Base-by-base conservation (phyloP, 2,888 invertebrate genomes). In the Rhagonycha lutea region DNA sequence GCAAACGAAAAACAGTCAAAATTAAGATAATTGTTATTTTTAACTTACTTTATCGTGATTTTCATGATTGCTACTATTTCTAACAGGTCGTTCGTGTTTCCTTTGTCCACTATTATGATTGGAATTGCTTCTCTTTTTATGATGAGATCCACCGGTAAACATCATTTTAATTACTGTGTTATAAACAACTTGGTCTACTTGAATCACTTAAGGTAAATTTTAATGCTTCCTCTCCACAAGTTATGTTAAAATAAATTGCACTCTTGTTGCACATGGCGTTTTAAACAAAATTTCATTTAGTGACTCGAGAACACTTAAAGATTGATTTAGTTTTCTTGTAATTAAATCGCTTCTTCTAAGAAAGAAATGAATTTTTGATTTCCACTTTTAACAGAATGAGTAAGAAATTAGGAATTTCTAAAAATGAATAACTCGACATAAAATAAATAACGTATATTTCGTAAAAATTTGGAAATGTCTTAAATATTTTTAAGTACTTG, bases 101-200 rank as follows among this genome's bases (percentile, higher is more conserved):
- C 85, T 82, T 82, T 86, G 84, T 77, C 87, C 85, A 81, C 85
- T 86, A 67, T 79, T 83, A 76, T 86, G 86, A 78, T 86, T 85
- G 14, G 87, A 86, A 68, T 86, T 86, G 80, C 87, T 89, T 79
- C 88, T 86, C 82, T 90, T 91, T 85, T 90, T 92, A 81, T 91
- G 90, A 86, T 91, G 91, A 78, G 91, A 91, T 84, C 91, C 91
- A 82, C 92, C 92, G 82, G 92, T 92, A 87, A 93, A 93, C 92
- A 93, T 93, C 92, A 93, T 93, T 83, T 89, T 90, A 47, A 47
- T n/a, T n/a, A 47, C 7, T n/a, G n/a, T 8, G 7, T 47, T 47
- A 47, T 7, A 47, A 47, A 5, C 47, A 47, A 47, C 3, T n/a
- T 47, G 47, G n/a, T 47, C 47, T 47, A n/a, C 47, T 47, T 47